Evolutionary conservation across 23 tunicate genomes (phyloP), one percentile per base, ranked within the genome.

Genomic region (Corella eumyota): DNA sequence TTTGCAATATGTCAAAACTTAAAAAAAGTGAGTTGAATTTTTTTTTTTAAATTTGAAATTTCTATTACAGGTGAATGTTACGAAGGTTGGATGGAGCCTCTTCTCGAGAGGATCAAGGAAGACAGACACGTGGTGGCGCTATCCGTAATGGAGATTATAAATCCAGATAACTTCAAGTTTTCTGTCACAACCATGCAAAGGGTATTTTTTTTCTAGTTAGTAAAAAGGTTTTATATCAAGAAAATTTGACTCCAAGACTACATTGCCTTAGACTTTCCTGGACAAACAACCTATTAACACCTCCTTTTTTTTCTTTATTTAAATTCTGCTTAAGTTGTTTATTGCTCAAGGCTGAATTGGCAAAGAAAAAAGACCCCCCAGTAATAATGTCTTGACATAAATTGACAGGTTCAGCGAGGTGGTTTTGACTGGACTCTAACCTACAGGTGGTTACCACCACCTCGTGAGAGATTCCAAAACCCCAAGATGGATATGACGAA

Each of bases 361-460:
- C n/a, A n/a, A n/a, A n/a, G n/a, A n/a, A n/a, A n/a, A n/a, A n/a
- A n/a, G n/a, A n/a, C n/a, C n/a, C n/a, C n/a, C n/a, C n/a, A n/a
- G n/a, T n/a, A n/a, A n/a, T n/a, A n/a, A n/a, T n/a, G n/a, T n/a
- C n/a, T n/a, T n/a, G n/a, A n/a, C n/a, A n/a, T n/a, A n/a, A n/a
- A n/a, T n/a, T n/a, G n/a, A 4, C 55, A 83, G 93, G 79, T 66
- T 0, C 93, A 92, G 54, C 45, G 92, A 30, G 98, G 93, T 19
- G 98, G 98, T 11, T 92, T 92, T 61, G 98, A 92, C 50, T 92
- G 98, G 98, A 67, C 75, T 0, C 62, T 92, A 19, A 67, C 98
- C 4, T 81, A 70, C 36, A 71, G 92, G 2, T 92, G 98, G 98
- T 69, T 80, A 9, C 54, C 74, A 3, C 92, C 92, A 1, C 70